Evolutionary conservation across 2,113 vertebrate genomes (phyloP).

Genomic region (Hystrix brachyura): DNA sequence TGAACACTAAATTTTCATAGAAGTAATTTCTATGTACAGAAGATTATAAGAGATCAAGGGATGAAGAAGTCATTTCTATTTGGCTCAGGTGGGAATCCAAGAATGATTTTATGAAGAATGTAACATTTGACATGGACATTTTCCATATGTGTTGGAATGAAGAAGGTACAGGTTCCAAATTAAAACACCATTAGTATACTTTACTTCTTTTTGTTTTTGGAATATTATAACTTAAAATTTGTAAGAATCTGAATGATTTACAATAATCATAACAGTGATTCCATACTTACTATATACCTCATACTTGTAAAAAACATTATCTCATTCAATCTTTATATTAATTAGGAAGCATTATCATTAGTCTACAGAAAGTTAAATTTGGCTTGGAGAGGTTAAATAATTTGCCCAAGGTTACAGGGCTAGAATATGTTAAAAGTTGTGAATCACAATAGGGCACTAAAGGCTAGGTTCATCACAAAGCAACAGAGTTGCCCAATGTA

Average conservation of each 20-base stretch:
- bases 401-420: background rate
- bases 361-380: slow-evolving; percentile 49
- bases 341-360: background rate
- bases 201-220: background rate
- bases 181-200: background rate
- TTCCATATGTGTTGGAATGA: background rate
- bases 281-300: background rate
- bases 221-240: background rate
- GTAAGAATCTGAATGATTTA: background rate
- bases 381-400: background rate
- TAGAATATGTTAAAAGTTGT: background rate
- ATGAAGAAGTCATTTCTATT: background rate
- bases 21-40: background rate
- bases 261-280: background rate
- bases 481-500: background rate
- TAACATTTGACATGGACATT: background rate
- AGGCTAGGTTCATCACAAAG: background rate
- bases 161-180: background rate
- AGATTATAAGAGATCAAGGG: background rate
- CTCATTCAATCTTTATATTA: background rate
- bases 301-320: background rate
- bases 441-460: background rate
- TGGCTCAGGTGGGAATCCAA: background rate
- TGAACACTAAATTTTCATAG: background rate
- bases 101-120: background rate